Evolutionary conservation across 1,140 invertebrate genomes (phyloP), one percentile per base, ranked within the genome.

Genomic region (Eciton burchellii): DNA sequence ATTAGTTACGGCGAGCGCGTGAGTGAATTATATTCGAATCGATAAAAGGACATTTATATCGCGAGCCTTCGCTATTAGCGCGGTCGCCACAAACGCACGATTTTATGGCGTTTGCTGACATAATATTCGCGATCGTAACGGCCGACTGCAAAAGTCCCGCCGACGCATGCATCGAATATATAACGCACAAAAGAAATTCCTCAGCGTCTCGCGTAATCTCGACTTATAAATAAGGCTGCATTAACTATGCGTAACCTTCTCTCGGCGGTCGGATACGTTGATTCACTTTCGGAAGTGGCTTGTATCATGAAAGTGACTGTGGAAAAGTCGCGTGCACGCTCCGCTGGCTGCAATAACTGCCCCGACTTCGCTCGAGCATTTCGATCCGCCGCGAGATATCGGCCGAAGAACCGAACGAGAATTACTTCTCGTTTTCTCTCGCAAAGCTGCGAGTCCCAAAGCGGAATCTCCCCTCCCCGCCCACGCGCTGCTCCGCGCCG

Each of bases 211-310:
- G 41, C 70, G 26, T 49, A 56, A 59, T 43, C 66, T 81, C 73
- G 43, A 16, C 21, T 57, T 35, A 63, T 56, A 74, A 54, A 54
- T 70, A 82, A 73, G 63, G 47, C 52, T 57, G 56, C 72, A 68
- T 83, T 86, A 56, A 16, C 21, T 45, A 72, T 71, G 85, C 81
- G 81, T 83, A 87, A 86, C 85, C 84, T 84, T 87, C 71, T 82
- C 63, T 66, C 70, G 24, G 47, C 45, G n/a, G 47, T 87, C 74
- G 85, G 71, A 87, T 87, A 88, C 81, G 70, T 82, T 79, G 84
- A 88, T 88, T 88, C 86, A 87, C 86, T 88, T 88, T 88, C 86
- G 87, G 87, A 88, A 88, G 87, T 81, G 54, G 86, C 72, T 83
- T 63, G 83, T 49, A 71, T 88, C 88, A 85, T 81, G 86, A 88